Conservation (phyloP, 2,113 vertebrate species). For the Cryptotis parvus region DNA sequence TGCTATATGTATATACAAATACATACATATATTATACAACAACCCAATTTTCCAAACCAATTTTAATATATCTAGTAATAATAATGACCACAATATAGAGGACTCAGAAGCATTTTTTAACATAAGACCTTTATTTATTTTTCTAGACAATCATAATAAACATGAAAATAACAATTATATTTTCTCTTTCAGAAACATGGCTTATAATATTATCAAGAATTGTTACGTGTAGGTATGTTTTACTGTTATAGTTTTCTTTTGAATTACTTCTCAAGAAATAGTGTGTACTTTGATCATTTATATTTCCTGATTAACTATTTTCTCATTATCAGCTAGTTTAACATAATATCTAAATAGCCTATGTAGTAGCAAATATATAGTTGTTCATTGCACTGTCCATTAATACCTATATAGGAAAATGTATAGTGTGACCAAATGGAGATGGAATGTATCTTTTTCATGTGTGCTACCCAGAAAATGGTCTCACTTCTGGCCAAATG, state of each 20-base stretch:
- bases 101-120: background rate
- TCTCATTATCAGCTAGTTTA: background rate
- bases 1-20: no score
- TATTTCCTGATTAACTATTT: background rate
- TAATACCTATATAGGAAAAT: slow-evolving; percentile 1
- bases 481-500: background rate
- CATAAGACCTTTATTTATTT: background rate
- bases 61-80: background rate
- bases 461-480: background rate
- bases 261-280: background rate
- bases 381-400: background rate
- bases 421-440: background rate
- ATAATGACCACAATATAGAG: background rate
- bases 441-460: background rate
- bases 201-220: background rate
- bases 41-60: background rate
- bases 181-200: background rate
- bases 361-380: background rate
- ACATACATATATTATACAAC: background rate
- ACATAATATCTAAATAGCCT: background rate
- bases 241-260: background rate
- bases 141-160: background rate
- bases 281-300: background rate
- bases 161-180: background rate
- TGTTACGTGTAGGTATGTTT: slow-evolving; percentile 2